Base-by-base conservation (phyloP, 2,888 invertebrate genomes). In the Eristalinus sepulchralis region DNA sequence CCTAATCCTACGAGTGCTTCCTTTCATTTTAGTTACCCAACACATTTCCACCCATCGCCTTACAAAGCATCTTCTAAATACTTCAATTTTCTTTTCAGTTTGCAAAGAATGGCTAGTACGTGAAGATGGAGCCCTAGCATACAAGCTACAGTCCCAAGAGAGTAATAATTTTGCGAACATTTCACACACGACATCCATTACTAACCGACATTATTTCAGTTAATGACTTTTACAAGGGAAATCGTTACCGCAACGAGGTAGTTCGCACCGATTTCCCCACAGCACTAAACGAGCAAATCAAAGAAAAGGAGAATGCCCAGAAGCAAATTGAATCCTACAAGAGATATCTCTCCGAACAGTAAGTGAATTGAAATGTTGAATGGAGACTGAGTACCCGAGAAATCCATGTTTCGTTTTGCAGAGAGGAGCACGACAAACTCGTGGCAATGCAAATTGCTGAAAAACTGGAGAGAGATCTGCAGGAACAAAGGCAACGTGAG, bases 81-180 rank as follows among this genome's bases (percentile, higher is more conserved):
- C n/a, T n/a, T n/a, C 47, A n/a, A 27, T 60, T 64, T 34, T 66
- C 39, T 27, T 93, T 93, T 71, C 93, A 95, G 96, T 97, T 80
- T 96, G 97, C 90, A 95, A 96, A 89, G 96, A 97, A 92, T 97
- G 97, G 96, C 93, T 96, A 89, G 95, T 97, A 36, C 95, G 96
- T 90, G 97, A 97, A 93, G 97, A 97, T 92, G 95, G 96, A 88
- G 97, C 96, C 20, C 92, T 97, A 90, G 97, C 97, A 9, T 95
- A 97, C 92, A 95, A 95, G 88, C 93, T 97, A 36, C 97, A 97
- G 92, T 95, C 95, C 90, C 95, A 97, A 94, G 97, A 97, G 93
- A 96, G 97, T 95, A 94, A 93, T 13, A 11, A 68, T 27, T 47
- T 10, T 47, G 10, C 11, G 31, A 10, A 22, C 17, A 27, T 20